These are phyloP conservation scores for Trogon surrucura DNA, from an alignment of 2,113 vertebrate genomes.

Conservation along the genomic window DNA sequence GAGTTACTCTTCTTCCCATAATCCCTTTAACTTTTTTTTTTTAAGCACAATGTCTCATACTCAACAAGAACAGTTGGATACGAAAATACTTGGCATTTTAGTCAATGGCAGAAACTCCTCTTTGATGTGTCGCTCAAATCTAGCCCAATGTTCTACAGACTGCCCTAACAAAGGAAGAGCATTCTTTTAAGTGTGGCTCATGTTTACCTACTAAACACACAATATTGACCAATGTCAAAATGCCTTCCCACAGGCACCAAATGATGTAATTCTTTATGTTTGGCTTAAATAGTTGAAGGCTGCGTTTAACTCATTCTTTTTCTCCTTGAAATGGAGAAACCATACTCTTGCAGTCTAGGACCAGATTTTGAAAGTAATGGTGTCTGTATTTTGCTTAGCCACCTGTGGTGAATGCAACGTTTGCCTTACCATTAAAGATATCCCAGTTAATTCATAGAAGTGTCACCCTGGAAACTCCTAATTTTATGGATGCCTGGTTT, in stretches of 20 bases:
- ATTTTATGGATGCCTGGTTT: neutral
- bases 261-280: neutral
- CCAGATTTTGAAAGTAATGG: neutral
- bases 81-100: neutral
- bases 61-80: neutral
- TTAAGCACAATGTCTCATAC: neutral
- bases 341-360: neutral
- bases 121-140: neutral
- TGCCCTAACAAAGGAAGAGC: neutral
- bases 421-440: neutral
- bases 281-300: neutral
- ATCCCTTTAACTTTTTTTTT: neutral
- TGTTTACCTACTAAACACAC: neutral
- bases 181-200: neutral
- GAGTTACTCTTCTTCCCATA: neutral
- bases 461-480: neutral
- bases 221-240: neutral
- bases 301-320: neutral
- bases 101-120: neutral
- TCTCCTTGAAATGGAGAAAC: neutral
- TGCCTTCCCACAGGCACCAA: neutral
- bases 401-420: neutral
- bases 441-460: neutral
- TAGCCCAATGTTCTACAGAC: neutral
- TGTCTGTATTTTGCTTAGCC: neutral